These are phyloP conservation scores for Astropecten irregularis DNA, from an alignment of 53 echinoderm and acorn worm genomes.

Conservation along the genomic window DNA sequence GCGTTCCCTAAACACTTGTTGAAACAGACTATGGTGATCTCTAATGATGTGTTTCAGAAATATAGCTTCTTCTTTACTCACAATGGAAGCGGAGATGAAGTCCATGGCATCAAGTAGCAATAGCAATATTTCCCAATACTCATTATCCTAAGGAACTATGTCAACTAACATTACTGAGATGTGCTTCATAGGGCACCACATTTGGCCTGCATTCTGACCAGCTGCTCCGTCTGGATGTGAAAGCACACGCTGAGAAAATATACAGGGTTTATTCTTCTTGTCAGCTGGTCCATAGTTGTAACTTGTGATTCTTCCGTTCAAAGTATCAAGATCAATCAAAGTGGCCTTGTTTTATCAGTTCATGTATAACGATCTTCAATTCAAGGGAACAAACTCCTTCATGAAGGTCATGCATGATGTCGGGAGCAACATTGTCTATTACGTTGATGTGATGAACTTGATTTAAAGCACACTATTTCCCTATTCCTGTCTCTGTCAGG, in stretches of 20 bases:
- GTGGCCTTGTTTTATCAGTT: slow-evolving; percentile 27
- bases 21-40: slow-evolving; percentile 51
- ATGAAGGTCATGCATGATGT: slow-evolving; percentile 67
- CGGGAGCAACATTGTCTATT: slow-evolving; percentile 49
- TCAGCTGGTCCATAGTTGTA: slow-evolving; percentile 65
- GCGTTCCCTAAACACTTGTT: slow-evolving; percentile 11
- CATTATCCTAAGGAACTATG: slow-evolving; percentile 55
- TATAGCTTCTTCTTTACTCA: slow-evolving; percentile 56
- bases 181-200: slow-evolving; percentile 59
- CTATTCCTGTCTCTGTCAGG: slow-evolving; percentile 63
- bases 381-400: slow-evolving; percentile 66
- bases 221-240: slow-evolving; percentile 62
- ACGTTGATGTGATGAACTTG: slow-evolving; percentile 43
- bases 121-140: slow-evolving; percentile 55
- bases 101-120: slow-evolving; percentile 57
- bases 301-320: slow-evolving; percentile 57
- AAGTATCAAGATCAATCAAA: slow-evolving; percentile 39
- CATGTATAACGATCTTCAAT: slow-evolving; percentile 42
- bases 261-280: slow-evolving; percentile 57
- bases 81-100: slow-evolving; percentile 37
- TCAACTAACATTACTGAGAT: slow-evolving; percentile 62
- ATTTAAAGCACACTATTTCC: slow-evolving; percentile 17
- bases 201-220: slow-evolving; percentile 71
- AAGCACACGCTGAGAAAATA: slow-evolving; percentile 13
- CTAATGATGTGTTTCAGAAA: slow-evolving; percentile 54